These are phyloP conservation scores for Apodemus agrarius DNA, from an alignment of 2,797 vertebrate species.

Conservation along the genomic window DNA sequence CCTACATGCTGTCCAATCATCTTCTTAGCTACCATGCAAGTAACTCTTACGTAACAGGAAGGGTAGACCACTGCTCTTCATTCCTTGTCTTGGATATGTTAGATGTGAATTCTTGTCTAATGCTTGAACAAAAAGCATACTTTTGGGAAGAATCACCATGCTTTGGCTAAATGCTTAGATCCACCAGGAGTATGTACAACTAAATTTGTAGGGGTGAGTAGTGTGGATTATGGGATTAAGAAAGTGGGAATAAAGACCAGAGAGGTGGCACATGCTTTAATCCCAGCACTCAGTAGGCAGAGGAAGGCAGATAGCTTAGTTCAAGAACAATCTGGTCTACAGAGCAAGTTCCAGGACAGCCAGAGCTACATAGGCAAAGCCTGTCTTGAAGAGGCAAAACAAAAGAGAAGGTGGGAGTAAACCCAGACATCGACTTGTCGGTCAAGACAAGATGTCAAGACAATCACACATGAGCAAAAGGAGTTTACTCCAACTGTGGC, in stretches of 20 bases:
- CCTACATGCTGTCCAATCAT: not conserved
- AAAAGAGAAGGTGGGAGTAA: not conserved
- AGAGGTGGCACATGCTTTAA: not conserved
- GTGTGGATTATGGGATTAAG: not conserved
- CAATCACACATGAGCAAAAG: slow-evolving; percentile 24
- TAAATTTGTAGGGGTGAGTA: slow-evolving; percentile 25
- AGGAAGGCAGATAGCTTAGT: not conserved
- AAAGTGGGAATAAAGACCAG: not conserved
- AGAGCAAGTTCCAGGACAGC: not conserved
- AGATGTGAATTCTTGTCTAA: slow-evolving; percentile 14
- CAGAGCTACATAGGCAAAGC: not conserved
- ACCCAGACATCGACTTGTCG: not conserved
- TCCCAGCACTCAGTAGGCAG: not conserved
- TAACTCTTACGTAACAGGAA: not conserved
- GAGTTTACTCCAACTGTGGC: not conserved
- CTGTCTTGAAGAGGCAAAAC: not conserved
- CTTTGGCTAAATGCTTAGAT: not conserved
- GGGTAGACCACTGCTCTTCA: not conserved
- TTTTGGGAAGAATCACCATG: not conserved
- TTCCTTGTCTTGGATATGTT: not conserved
- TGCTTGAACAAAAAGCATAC: not conserved
- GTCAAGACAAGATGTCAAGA: slow-evolving; percentile 6
- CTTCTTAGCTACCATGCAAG: not conserved
- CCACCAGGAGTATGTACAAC: not conserved
- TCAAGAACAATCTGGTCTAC: not conserved